A percentile compares a stretch with the other conserved stretches of the same genome.
Evolutionary conservation across 2,888 invertebrate genomes (phyloP).

Genomic region (Lepidonotus clava): DNA sequence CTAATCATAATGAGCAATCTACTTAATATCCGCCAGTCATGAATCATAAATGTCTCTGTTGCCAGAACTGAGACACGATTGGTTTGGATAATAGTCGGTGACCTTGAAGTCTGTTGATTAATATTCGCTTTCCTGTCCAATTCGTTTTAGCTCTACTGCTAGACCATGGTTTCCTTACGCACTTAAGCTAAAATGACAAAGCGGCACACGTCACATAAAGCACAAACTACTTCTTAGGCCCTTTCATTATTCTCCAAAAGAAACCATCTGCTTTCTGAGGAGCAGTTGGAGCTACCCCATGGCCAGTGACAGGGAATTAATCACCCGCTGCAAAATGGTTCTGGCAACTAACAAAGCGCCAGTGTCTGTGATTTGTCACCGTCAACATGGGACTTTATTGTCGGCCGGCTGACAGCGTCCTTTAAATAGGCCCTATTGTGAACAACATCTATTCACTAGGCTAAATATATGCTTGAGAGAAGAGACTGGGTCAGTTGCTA

Average conservation of each 20-base stretch:
- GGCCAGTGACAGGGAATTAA: background rate
- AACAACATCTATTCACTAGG: background rate
- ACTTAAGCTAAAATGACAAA: background rate
- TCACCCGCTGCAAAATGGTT: background rate
- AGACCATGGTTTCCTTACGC: background rate
- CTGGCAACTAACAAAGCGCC: background rate
- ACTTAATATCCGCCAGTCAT: background rate
- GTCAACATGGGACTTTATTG: background rate
- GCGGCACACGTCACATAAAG: constrained; percentile 4
- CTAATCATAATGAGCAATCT: background rate
- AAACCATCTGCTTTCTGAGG: background rate
- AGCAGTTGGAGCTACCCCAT: background rate
- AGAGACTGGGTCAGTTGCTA: no score
- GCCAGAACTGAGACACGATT: background rate
- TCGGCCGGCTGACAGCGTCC: background rate
- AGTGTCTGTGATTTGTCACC: background rate
- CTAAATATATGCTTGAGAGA: background rate
- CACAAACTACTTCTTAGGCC: background rate
- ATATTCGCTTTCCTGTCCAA: background rate
- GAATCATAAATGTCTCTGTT: background rate
- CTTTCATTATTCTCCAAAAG: background rate
- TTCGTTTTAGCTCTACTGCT: background rate
- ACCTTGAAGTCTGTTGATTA: background rate
- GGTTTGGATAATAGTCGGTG: background rate
- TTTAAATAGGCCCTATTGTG: background rate